Evolutionary conservation across 2,888 invertebrate genomes (phyloP), one percentile per base, ranked within the genome.

Genomic region (Stramonita haemastoma): DNA sequence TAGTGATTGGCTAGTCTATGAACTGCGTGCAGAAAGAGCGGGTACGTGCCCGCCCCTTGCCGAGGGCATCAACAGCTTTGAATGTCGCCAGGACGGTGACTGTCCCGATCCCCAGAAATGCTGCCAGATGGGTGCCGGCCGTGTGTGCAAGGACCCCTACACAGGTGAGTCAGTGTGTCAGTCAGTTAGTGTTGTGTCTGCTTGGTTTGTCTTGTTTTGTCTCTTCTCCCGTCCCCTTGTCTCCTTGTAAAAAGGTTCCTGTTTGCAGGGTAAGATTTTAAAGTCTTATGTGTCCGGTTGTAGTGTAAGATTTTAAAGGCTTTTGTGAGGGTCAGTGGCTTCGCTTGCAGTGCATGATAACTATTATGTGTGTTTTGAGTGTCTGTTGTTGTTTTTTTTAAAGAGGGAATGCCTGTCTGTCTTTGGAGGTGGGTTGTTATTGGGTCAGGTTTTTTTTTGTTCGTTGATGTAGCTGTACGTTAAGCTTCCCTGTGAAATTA

Each of bases 1-100:
- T 66, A 5, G 22, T 66, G 66, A 77, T 32, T 13, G 2, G 73
- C 15, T 11, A 6, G 6, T 77, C 13, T n/a, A 26, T 77, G 73
- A 26, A 15, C 81, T 83, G 81, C 26, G 36, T 83, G 81, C 81
- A 83, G 81, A 83, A 26, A 83, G 36, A 46, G 36, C 36, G 46
- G 81, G 81, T 19, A 26, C 36, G 11, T 83, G 81, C 46, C 81
- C 81, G 22, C 81, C 81, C 22, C 6, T 46, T 13, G 22, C 46
- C 46, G 81, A 46, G 26, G 81, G 46, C 81, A 22, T 15, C 46
- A 46, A 8, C 36, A 15, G 13, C 26, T 83, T 83, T 46, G 36
- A 83, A 46, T 83, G 81, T 22, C 36, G 81, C 36, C 22, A 17
- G 8, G 81, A 83, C n/a, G 29, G 32, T 6, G 81, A 83, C 81